Evolutionary conservation across 2,888 invertebrate species (phyloP), one percentile per base, ranked within the genome.

Genomic region (Dynastes hyllus): DNA sequence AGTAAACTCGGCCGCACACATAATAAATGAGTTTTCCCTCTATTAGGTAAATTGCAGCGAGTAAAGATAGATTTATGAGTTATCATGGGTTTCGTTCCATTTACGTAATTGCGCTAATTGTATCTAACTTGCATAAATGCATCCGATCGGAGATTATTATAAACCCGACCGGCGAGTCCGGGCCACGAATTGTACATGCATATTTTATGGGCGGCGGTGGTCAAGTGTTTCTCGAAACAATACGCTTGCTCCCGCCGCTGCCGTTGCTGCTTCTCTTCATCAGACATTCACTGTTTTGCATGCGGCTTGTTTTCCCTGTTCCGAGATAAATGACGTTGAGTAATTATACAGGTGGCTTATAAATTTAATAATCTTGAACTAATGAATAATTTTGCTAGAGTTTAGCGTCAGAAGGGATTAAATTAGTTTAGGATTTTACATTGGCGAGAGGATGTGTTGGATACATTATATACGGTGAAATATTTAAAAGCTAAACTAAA

Each of bases 51-150:
- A 80, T 80, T 80, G 78, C 75, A 61, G 73, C 76, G 65, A 80
- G 78, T 77, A 78, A 75, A 78, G 75, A 76, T 75, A 80, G 80
- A 80, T 80, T 80, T 80, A 78, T 71, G 80, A 61, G 40, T 67
- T 45, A 76, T 75, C 78, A 75, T 67, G 69, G 70, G 69, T 77
- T 75, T 76, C 61, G 78, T 77, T 78, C 80, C 80, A 80, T 80
- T 80, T 80, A 78, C 69, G 73, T 80, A 80, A 80, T 80, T 80
- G 73, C 75, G 63, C 75, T 78, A 80, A 80, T 80, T 80, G 77
- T 80, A 77, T 78, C 75, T 65, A 55, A 67, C 67, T 78, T 78
- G 78, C 78, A 75, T 73, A 80, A 80, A 70, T 80, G 67, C 73
- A 53, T 45, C 50, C 67, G 67, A 73, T 78, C 66, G 73, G 71